Evolutionary conservation across 1,140 invertebrate genomes (phyloP).

Genomic region (Goniozus legneri): DNA sequence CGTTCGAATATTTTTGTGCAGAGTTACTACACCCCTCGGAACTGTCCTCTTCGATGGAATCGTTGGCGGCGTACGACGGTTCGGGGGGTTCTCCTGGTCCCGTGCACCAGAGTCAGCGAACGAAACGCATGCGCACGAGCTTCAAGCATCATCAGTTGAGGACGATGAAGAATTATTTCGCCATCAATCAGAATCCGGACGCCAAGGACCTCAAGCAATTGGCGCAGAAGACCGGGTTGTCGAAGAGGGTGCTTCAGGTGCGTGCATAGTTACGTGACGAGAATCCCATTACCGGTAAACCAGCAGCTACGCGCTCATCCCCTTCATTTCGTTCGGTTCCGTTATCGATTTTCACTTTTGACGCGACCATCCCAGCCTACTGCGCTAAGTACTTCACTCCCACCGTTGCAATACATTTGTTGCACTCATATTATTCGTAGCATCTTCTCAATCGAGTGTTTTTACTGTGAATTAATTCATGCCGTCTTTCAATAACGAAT

Average conservation of each 20-base stretch:
- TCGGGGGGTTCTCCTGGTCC: conserved; percentile 70
- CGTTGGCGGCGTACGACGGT: conserved; percentile 66
- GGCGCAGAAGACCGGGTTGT: conserved; percentile 94
- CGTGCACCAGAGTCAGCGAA: conserved; percentile 60
- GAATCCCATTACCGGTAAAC: not conserved
- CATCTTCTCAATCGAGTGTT: not conserved
- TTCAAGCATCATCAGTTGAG: conserved; percentile 96
- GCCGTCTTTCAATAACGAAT: no score
- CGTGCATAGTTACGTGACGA: no score
- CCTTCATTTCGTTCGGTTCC: no score
- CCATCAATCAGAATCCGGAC: conserved; percentile 96
- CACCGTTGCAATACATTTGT: no score
- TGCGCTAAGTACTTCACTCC: no score
- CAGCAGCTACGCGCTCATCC: no score
- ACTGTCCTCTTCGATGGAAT: conserved; percentile 74
- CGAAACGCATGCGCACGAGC: conserved; percentile 92
- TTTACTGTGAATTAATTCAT: no score
- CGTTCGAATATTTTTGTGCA: no score
- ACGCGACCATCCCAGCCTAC: no score
- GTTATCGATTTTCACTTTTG: no score
- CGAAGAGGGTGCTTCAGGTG: conserved; percentile 94
- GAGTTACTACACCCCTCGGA: conserved; percentile 71
- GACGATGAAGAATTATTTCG: conserved; percentile 97
- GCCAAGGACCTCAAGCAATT: conserved; percentile 93
- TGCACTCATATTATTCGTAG: not conserved